These are phyloP conservation scores for Girardinus metallicus DNA, from an alignment of 2,797 vertebrate species.

Conservation along the genomic window DNA sequence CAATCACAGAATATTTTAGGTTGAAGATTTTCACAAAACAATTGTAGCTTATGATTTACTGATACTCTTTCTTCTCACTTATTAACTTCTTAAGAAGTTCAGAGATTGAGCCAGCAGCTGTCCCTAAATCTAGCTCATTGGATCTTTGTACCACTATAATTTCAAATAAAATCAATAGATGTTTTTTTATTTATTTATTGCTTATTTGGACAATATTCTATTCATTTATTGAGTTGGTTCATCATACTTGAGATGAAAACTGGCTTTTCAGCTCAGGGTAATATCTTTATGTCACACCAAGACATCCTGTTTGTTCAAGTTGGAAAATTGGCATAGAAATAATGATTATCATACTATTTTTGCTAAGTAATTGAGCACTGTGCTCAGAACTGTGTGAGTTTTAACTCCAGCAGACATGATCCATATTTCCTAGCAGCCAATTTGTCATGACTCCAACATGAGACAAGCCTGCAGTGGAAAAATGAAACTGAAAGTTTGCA, in stretches of 20 bases:
- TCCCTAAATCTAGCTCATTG: neutral
- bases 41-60: neutral
- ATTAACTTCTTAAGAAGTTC: neutral
- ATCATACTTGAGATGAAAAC: neutral
- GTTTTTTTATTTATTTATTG: neutral
- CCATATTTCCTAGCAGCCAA: constrained; percentile 3
- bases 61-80: neutral
- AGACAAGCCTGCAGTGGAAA: neutral
- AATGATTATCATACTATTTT: neutral
- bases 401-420: constrained; percentile 7
- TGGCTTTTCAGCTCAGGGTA: neutral
- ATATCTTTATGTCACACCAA: neutral
- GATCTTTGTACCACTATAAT: neutral
- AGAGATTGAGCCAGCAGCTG: neutral
- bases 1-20: neutral
- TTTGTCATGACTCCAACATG: neutral
- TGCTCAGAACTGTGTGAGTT: neutral
- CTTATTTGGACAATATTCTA: neutral
- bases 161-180: neutral
- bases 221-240: neutral
- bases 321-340: neutral
- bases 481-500: neutral
- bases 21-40: neutral
- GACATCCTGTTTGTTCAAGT: neutral
- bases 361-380: neutral